These are phyloP conservation scores for Metopolophium dirhodum DNA, from an alignment of 1,140 invertebrate species.

Conservation along the genomic window DNA sequence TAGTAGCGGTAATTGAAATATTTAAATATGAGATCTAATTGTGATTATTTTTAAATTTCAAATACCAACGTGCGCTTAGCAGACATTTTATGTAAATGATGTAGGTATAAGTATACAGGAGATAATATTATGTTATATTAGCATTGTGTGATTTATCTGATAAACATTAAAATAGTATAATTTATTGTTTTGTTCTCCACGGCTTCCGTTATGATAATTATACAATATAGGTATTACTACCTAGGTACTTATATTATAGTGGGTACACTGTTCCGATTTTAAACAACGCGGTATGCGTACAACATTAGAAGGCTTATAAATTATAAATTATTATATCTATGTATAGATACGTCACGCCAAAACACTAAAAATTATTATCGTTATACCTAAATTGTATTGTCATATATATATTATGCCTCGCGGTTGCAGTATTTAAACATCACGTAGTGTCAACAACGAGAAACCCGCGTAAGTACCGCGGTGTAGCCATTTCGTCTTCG, in stretches of 20 bases:
- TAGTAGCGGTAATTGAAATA: neutral
- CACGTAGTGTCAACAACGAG: conserved; percentile 14
- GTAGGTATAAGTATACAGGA: neutral
- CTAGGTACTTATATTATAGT: neutral
- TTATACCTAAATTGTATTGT: neutral
- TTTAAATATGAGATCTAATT: neutral
- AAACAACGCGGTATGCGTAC: neutral
- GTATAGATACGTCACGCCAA: neutral
- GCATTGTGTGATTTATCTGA: neutral
- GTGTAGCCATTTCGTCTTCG: neutral
- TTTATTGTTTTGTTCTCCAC: neutral
- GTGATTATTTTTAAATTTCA: neutral
- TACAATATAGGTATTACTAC: neutral
- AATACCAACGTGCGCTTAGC: too few species aligned
- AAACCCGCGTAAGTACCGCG: neutral
- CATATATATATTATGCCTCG: neutral
- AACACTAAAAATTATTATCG: neutral
- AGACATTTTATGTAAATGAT: neutral
- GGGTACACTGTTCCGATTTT: neutral
- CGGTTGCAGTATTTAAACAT: neutral
- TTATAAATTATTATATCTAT: neutral
- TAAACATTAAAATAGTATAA: neutral
- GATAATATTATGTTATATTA: neutral
- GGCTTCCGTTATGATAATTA: too few species aligned
- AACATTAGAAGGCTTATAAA: neutral